Percentiles rank a stretch among this genome's conserved stretches.
Conservation (phyloP, 1,140 invertebrate species). For the Bombus superbus region DNA sequence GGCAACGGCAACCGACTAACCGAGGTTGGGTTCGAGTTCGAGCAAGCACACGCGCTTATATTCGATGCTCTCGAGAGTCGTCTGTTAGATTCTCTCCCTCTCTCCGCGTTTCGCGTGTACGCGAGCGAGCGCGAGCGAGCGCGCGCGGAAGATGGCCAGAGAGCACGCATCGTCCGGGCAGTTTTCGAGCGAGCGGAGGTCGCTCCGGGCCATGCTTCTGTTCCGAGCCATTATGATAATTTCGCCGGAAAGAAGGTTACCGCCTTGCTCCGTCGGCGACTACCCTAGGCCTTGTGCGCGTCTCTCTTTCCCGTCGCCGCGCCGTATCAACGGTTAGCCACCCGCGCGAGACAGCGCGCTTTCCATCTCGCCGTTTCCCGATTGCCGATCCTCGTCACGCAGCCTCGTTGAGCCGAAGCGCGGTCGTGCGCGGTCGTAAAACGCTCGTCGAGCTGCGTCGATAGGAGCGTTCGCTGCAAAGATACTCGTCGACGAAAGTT, state of each 20-base stretch:
- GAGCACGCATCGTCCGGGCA: slow-evolving; percentile 40
- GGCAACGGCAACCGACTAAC: slow-evolving; percentile 7
- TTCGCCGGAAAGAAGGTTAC: slow-evolving; percentile 79
- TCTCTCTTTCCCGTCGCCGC: neutral
- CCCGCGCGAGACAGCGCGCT: no score
- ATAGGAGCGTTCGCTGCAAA: no score
- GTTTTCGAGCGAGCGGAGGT: slow-evolving; percentile 54
- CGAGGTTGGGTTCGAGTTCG: slow-evolving; percentile 5
- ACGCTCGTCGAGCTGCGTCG: no score
- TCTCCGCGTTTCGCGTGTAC: neutral
- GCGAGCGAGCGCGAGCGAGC: slow-evolving; percentile 14
- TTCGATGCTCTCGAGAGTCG: neutral
- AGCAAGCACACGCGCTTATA: slow-evolving; percentile 20
- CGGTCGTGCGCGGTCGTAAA: no score
- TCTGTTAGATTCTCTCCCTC: slow-evolving; percentile 1
- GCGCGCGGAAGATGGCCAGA: slow-evolving; percentile 45
- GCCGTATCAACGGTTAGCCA: no score
- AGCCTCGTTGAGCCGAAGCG: fast-evolving
- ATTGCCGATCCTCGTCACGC: no score
- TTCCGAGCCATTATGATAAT: slow-evolving; percentile 82
- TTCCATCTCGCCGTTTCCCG: no score
- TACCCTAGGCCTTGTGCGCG: neutral
- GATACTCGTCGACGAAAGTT: no score
- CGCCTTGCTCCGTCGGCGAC: slow-evolving; percentile 44
- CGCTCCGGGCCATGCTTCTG: slow-evolving; percentile 79